Conservation (phyloP, 2,113 vertebrate genomes). For the Ornithorhynchus anatinus region DNA sequence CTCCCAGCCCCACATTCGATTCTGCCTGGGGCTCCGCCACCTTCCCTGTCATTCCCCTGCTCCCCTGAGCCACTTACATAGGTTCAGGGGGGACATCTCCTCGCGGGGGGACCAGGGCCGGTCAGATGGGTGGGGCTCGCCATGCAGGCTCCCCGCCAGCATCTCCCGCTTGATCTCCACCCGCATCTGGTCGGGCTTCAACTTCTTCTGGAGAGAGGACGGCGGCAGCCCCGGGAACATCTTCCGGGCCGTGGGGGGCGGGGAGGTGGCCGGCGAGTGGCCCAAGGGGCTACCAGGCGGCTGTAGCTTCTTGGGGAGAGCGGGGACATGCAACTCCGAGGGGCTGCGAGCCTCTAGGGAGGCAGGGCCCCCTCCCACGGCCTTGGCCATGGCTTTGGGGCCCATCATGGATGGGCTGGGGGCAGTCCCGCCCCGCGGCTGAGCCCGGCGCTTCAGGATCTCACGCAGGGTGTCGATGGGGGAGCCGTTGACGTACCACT, state of each 20-base stretch:
- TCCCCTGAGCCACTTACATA: slow-evolving; percentile 64
- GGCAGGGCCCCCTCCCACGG: slow-evolving; percentile 51
- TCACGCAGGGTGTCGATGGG: slow-evolving; percentile 93
- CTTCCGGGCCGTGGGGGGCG: slow-evolving; percentile 74
- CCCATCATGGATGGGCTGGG: slow-evolving; percentile 46
- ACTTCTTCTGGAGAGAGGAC: slow-evolving; percentile 69
- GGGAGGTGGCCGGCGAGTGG: slow-evolving; percentile 68
- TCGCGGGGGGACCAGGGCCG: slow-evolving; percentile 68
- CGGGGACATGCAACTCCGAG: slow-evolving; percentile 62
- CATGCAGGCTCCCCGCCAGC: slow-evolving; percentile 69
- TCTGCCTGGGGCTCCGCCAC: too few relatives aligned
- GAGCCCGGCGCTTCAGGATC: slow-evolving; percentile 79
- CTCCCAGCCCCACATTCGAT: too few relatives aligned
- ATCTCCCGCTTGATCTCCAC: slow-evolving; percentile 76
- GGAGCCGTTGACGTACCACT: slow-evolving; percentile 94
- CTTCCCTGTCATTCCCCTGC: not conserved
- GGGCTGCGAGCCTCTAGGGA: slow-evolving; percentile 61
- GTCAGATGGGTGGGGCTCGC: slow-evolving; percentile 64
- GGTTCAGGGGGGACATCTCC: slow-evolving; percentile 72
- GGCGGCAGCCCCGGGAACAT: slow-evolving; percentile 72
- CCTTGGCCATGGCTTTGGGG: slow-evolving; percentile 61
- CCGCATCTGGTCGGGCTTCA: slow-evolving; percentile 73
- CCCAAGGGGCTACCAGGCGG: slow-evolving; percentile 67
- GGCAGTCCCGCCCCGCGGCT: slow-evolving; percentile 48
- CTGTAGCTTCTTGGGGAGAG: slow-evolving; percentile 61